These are phyloP conservation scores for Esox masquinongy DNA, from an alignment of 2,797 vertebrate genomes.

Conservation along the genomic window DNA sequence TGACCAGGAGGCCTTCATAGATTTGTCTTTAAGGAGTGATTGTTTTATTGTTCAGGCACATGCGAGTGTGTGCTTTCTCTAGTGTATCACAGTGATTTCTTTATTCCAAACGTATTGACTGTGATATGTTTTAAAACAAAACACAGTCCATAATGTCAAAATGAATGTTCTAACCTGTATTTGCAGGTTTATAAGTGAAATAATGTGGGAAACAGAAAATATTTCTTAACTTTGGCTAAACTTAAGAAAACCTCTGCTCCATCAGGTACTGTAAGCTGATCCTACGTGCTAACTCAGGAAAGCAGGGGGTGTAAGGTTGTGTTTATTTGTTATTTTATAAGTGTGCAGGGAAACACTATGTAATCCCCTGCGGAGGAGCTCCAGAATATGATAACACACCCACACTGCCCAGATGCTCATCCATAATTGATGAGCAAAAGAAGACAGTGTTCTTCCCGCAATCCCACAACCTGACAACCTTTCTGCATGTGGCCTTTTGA, in stretches of 20 bases:
- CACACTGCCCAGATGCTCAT: conserved; percentile 72
- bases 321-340: conserved; percentile 16
- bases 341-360: conserved; percentile 37
- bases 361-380: conserved; percentile 37
- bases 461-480: neutral
- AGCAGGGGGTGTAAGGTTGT: conserved; percentile 17
- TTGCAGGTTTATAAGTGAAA: no score
- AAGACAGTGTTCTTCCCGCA: conserved; percentile 20
- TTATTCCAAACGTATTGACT: no score
- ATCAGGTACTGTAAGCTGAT: conserved; percentile 3
- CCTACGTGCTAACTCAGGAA: conserved; percentile 10
- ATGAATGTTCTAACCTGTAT: no score
- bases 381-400: conserved; percentile 53
- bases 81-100: no score
- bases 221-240: neutral
- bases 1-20: no score
- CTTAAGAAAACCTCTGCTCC: neutral
- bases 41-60: no score
- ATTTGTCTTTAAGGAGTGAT: no score
- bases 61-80: no score
- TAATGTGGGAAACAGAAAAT: neutral
- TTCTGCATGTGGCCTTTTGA: conserved; percentile 34
- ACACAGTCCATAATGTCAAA: no score
- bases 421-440: conserved; percentile 70
- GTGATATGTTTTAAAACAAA: no score